phyloP scores from a whole-genome alignment of 2,113 vertebrate species.

The Dasypus novemcinctus region DNA sequence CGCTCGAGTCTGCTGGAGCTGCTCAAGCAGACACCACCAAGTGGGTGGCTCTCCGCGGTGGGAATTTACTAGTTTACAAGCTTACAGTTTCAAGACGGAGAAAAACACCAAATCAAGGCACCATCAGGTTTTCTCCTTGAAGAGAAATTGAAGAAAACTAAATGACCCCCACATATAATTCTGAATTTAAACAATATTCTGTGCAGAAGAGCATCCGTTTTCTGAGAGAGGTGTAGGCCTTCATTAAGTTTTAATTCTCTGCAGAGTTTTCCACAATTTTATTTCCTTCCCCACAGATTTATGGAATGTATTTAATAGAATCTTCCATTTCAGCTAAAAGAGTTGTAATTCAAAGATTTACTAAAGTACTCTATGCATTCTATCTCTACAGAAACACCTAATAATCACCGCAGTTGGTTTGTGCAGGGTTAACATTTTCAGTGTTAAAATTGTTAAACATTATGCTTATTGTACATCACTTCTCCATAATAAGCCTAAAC shows the following conservation, averaged over 20 bases:
- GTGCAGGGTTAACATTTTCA: conserved; percentile 69
- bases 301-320: conserved; percentile 60
- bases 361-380: conserved; percentile 68
- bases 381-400: conserved; percentile 71
- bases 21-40: too few species aligned
- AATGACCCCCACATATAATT: neutral
- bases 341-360: conserved; percentile 67
- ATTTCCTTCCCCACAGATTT: conserved; percentile 26
- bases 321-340: conserved; percentile 65
- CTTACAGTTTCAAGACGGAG: too few species aligned
- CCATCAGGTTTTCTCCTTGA: too few species aligned
- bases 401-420: conserved; percentile 53
- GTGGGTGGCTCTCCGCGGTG: too few species aligned
- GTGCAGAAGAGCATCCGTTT: too few species aligned
- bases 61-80: too few species aligned
- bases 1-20: too few species aligned
- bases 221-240: conserved; percentile 55
- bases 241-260: conserved; percentile 57
- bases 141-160: neutral
- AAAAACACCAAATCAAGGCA: too few species aligned
- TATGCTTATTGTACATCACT: conserved; percentile 73
- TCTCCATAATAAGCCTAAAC: conserved; percentile 70
- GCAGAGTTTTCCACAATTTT: conserved; percentile 48
- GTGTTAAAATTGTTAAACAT: conserved; percentile 75
- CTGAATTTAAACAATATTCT: neutral